phyloP scores from a whole-genome alignment of 2,797 vertebrate genomes.

The Xenentodon cancila region DNA sequence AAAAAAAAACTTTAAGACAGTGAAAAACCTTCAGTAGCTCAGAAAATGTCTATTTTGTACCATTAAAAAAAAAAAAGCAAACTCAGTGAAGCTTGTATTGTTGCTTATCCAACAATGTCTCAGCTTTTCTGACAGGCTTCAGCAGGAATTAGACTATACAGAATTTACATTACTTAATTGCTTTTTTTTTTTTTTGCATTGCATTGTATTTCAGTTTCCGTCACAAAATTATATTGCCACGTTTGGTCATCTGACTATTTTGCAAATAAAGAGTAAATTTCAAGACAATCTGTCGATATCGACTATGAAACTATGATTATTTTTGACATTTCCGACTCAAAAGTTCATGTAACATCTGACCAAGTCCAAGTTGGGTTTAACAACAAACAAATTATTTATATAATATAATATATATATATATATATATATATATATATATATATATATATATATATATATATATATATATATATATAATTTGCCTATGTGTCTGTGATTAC shows the following conservation, averaged over 20 bases:
- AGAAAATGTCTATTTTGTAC: conserved; percentile 6
- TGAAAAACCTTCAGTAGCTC: conserved; percentile 22
- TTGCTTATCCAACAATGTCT: conserved; percentile 31
- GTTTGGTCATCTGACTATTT: conserved; percentile 24
- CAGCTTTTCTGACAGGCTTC: conserved; percentile 22
- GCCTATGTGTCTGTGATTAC: conserved; percentile 30
- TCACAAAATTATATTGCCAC: conserved; percentile 26
- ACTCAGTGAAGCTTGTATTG: conserved; percentile 5
- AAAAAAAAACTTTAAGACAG: no score
- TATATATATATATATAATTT: neutral
- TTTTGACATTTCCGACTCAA: no score
- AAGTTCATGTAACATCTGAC: conserved; percentile 34
- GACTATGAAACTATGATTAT: no score
- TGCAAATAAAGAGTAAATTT: conserved; percentile 30
- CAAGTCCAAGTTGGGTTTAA: conserved; percentile 56
- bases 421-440: neutral
- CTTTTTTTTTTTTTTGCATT: conserved; percentile 2
- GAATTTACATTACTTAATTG: conserved; percentile 44
- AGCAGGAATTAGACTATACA: conserved; percentile 42
- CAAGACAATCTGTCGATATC: no score
- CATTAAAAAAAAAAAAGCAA: conserved; percentile 11
- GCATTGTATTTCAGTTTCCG: conserved; percentile 32
- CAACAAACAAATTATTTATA: conserved; percentile 61
- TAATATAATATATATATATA: conserved; percentile 21
- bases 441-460: neutral